These are phyloP conservation scores for Karalla daura DNA, from an alignment of 2,797 vertebrate genomes.

Conservation along the genomic window DNA sequence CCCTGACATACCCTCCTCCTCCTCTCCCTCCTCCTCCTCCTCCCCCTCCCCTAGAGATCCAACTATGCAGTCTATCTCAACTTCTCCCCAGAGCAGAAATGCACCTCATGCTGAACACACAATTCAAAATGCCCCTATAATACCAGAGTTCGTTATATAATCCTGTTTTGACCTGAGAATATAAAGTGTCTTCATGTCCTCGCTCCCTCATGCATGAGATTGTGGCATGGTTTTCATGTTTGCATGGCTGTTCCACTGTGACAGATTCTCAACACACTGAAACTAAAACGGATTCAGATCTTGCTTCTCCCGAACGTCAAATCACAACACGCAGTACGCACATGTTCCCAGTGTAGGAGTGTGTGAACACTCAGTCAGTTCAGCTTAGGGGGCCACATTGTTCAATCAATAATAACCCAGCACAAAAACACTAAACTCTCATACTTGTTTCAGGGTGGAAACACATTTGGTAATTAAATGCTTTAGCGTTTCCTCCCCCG, in stretches of 20 bases:
- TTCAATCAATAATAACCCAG: slow-evolving; percentile 40
- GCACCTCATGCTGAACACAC: not conserved
- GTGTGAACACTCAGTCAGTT: slow-evolving; percentile 43
- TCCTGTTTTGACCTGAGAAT: not conserved
- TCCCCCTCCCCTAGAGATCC: slow-evolving; percentile 13
- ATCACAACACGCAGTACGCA: not conserved
- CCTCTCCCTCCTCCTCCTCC: not conserved
- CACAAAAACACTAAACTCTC: slow-evolving; percentile 19
- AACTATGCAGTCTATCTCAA: not conserved
- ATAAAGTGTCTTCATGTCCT: slow-evolving; percentile 32
- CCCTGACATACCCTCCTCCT: slow-evolving; percentile 2
- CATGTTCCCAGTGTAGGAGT: slow-evolving; percentile 6
- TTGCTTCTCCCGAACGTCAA: too few relatives aligned
- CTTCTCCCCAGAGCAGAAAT: not conserved
- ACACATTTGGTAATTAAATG: not conserved
- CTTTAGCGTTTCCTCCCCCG: not conserved
- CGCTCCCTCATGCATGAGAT: slow-evolving; percentile 70
- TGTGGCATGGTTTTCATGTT: slow-evolving; percentile 73
- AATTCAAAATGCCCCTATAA: too few relatives aligned
- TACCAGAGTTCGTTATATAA: too few relatives aligned
- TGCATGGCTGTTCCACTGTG: slow-evolving; percentile 70
- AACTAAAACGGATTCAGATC: not conserved
- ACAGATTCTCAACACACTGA: slow-evolving; percentile 13
- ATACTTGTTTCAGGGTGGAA: slow-evolving; percentile 11
- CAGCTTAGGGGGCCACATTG: slow-evolving; percentile 39